Evolutionary conservation across 2,113 vertebrate species (phyloP).

Genomic region (Orientallactaga bullata): DNA sequence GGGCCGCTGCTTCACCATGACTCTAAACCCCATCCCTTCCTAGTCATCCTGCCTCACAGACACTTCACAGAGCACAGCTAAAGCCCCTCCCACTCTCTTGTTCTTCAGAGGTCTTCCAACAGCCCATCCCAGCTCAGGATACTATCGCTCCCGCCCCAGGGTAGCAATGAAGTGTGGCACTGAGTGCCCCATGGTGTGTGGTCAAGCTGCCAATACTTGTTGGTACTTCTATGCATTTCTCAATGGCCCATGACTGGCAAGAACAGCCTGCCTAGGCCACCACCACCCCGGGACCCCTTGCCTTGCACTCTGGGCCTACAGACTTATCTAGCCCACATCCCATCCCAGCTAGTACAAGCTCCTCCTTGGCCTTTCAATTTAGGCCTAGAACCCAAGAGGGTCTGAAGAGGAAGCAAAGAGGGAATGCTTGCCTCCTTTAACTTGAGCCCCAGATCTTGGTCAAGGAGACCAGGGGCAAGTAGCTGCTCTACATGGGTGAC

Average conservation of each 20-base stretch:
- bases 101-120: not conserved
- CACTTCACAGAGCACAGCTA: not conserved
- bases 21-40: not conserved
- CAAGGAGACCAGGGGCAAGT: not conserved
- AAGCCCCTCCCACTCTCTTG: no score
- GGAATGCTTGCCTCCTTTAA: not conserved
- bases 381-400: not conserved
- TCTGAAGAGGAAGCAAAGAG: not conserved
- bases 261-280: not conserved
- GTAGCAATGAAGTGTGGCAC: not conserved
- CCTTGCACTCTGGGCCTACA: not conserved
- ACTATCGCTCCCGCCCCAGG: not conserved
- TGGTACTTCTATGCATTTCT: not conserved
- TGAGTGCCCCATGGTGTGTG: not conserved
- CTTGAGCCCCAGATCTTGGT: not conserved
- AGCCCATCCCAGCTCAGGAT: not conserved
- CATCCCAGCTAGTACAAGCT: not conserved
- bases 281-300: not conserved
- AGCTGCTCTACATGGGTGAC: accelerated
- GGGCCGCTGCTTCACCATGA: not conserved
- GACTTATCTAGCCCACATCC: not conserved
- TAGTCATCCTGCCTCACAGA: not conserved
- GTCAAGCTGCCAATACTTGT: not conserved
- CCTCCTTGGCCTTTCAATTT: not conserved
- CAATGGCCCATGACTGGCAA: not conserved